A percentile compares a stretch with the other conserved stretches of the same genome.
Conservation (phyloP, 1,140 invertebrate species). For the Drosophila saltans region DNA sequence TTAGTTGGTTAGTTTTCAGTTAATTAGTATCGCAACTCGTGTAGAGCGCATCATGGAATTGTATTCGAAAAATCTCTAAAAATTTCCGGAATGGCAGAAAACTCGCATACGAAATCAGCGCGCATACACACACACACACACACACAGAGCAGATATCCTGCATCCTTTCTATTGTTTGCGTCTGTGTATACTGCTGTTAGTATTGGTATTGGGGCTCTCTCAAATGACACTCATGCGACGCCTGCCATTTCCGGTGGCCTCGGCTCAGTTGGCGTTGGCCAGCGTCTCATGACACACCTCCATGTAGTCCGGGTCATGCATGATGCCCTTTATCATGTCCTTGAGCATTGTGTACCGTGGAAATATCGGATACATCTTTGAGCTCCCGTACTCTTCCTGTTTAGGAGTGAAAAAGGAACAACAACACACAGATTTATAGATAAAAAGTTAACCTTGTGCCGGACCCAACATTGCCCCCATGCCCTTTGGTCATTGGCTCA, state of each 20-base stretch:
- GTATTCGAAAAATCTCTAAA: constrained; percentile 44
- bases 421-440: constrained; percentile 24
- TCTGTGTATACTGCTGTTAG: constrained; percentile 40
- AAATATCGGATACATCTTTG: constrained; percentile 96
- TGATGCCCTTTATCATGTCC: constrained; percentile 97
- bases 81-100: constrained; percentile 62
- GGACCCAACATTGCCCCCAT: too few species aligned
- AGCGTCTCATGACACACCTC: constrained; percentile 94
- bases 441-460: constrained; percentile 22
- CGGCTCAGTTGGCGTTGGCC: constrained; percentile 81
- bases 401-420: constrained; percentile 7
- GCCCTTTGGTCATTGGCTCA: constrained; percentile 80
- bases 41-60: constrained; percentile 30
- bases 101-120: constrained; percentile 60
- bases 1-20: constrained; percentile 38
- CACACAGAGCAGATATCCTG: constrained; percentile 17
- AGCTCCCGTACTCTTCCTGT: constrained; percentile 93
- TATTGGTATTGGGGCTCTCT: constrained; percentile 56
- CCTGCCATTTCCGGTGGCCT: constrained; percentile 78
- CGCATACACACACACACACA: constrained; percentile 7
- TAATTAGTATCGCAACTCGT: constrained; percentile 24
- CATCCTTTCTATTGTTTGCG: constrained; percentile 17
- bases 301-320: constrained; percentile 97
- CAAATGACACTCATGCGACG: constrained; percentile 81
- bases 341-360: constrained; percentile 96